A percentile compares a stretch with the other conserved stretches of the same genome.
Evolutionary conservation across 2,888 invertebrate species (phyloP).

Genomic region (Nomada goodeniana): DNA sequence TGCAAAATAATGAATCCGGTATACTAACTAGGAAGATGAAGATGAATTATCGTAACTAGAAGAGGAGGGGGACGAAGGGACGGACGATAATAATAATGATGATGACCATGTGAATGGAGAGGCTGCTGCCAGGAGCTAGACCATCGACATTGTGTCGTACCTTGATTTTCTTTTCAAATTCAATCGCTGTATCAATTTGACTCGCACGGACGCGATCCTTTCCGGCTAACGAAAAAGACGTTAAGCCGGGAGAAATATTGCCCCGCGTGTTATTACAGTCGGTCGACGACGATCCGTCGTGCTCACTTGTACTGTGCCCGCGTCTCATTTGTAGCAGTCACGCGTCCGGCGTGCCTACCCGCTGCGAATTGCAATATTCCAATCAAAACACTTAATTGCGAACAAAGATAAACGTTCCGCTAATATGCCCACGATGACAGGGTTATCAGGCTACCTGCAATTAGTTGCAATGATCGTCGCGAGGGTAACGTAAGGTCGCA

Average conservation of each 20-base stretch:
- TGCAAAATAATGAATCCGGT: conserved; percentile 72
- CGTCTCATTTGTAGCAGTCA: conserved; percentile 38
- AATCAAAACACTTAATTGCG: conserved; percentile 4
- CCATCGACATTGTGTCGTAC: conserved; percentile 61
- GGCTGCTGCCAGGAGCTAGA: conserved; percentile 48
- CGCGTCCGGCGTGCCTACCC: background rate
- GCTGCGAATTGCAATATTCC: conserved; percentile 5
- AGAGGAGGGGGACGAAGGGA: conserved; percentile 23
- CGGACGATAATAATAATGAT: conserved; percentile 64
- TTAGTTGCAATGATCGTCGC: conserved; percentile 36
- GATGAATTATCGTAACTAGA: conserved; percentile 71
- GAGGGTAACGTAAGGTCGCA: conserved; percentile 31
- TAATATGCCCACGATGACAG: conserved; percentile 5
- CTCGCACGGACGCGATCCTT: conserved; percentile 18
- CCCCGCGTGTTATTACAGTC: conserved; percentile 19
- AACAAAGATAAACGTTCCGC: background rate
- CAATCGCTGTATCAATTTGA: conserved; percentile 65
- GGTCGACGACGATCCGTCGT: conserved; percentile 13
- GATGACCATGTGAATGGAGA: conserved; percentile 65
- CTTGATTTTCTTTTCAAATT: conserved; percentile 51
- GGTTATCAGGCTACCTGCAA: conserved; percentile 11
- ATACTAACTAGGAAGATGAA: conserved; percentile 76
- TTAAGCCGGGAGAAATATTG: conserved; percentile 40
- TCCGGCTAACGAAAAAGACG: conserved; percentile 33
- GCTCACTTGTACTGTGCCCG: conserved; percentile 3